These are phyloP conservation scores for Vulpes vulpes DNA, from an alignment of 2,113 vertebrate species.

Conservation along the genomic window DNA sequence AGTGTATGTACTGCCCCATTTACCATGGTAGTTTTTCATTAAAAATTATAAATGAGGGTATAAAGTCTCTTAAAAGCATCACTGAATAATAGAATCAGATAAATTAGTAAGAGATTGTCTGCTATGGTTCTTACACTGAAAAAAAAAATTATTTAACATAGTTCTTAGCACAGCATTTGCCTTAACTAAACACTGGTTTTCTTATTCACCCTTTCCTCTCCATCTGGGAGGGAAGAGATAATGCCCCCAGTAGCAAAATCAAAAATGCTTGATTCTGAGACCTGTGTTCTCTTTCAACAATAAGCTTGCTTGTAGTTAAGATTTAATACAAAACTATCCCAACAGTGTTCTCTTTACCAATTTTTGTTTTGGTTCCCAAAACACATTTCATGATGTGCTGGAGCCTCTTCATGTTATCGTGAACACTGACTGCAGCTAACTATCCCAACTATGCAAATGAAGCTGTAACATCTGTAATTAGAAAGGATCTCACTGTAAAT, in stretches of 20 bases:
- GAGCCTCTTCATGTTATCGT: not conserved
- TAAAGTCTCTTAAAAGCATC: conserved; percentile 50
- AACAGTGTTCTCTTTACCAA: not conserved
- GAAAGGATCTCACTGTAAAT: conserved; percentile 46
- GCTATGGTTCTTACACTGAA: not conserved
- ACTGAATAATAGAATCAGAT: conserved; percentile 10
- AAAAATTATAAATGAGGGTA: conserved; percentile 54
- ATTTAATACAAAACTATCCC: not conserved
- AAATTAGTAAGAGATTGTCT: not conserved
- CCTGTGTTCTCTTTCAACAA: not conserved
- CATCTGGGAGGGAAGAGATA: not conserved
- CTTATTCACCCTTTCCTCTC: not conserved
- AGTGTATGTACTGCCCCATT: not conserved
- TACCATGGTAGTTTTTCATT: conserved; percentile 47
- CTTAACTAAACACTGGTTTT: not conserved
- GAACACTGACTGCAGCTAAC: not conserved
- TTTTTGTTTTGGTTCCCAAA: not conserved
- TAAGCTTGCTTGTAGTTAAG: not conserved
- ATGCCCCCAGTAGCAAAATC: not conserved
- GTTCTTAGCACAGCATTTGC: not conserved
- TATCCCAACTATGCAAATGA: conserved; percentile 35
- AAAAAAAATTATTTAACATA: not conserved
- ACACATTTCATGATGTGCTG: not conserved
- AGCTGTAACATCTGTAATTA: conserved; percentile 42
- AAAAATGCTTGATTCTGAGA: not conserved